Base-by-base conservation (phyloP, 1,140 invertebrate species). In the Nasonia longicornis region DNA sequence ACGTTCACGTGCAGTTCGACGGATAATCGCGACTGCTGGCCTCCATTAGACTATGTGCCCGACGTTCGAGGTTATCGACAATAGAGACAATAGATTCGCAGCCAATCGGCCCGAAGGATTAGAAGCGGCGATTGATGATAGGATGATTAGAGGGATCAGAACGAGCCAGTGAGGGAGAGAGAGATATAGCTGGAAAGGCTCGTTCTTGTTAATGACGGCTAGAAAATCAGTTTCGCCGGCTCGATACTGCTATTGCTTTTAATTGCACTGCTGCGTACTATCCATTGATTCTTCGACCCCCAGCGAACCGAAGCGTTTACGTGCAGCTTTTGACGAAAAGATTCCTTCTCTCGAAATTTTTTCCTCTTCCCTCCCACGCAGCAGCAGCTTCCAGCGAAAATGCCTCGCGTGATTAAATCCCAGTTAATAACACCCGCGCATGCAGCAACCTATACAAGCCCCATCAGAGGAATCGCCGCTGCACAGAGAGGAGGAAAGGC, bases 91-190 rank as follows among this genome's bases (percentile, higher is more conserved):
- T 77, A 67, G 73, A 76, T 77, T 77, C 26, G 48, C 67, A 20
- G 74, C 12, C 80, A 82, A 82, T 82, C 20, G 80, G 69, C 10
- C 71, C 58, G 63, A 74, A 66, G 80, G 80, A 82, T 82, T 82
- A 82, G 80, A 72, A 67, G 42, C 67, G 66, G 7, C 80, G 80
- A 81, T 77, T 77, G 74, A 76, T 71, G 74, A 70, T 64, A n/a
- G 66, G 35, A 71, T 72, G 67, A 72, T 81, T 77, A 77, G 75
- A 77, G 80, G 74, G 74, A 81, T 77, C 48, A 64, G 80, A 42
- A 42, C 16, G 48, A 38, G 16, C 11, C 14, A 11, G 66, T 14
- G 16, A 22, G 20, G 70, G 26, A 26, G 26, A 26, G 26, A 26
- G 26, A 26, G 26, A 26, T 22, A 52, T 16, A n/a, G 79, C 16